Conservation (phyloP, 1,140 invertebrate genomes). For the Trichomalopsis sarcophagae region DNA sequence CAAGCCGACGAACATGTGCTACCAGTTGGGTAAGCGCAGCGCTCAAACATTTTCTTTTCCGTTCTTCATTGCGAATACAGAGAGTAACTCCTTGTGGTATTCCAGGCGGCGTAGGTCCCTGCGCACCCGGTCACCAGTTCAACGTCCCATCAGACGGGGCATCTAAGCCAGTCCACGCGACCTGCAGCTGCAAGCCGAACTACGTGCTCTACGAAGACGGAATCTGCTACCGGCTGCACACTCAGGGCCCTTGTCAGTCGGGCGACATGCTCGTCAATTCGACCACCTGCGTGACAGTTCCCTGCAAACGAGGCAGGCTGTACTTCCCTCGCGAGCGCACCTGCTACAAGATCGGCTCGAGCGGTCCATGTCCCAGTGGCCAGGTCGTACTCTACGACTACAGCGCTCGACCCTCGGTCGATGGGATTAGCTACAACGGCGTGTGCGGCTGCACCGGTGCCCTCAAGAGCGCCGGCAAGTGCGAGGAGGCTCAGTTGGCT, state of each 20-base stretch:
- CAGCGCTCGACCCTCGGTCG: constrained; percentile 81
- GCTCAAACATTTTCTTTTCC: neutral
- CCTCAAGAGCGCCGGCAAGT: constrained; percentile 62
- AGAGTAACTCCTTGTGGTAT: constrained; percentile 39
- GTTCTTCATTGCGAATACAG: neutral
- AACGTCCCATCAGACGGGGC: constrained; percentile 63
- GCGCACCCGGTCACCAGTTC: constrained; percentile 82
- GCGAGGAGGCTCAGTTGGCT: constrained; percentile 44
- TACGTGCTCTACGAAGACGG: constrained; percentile 81
- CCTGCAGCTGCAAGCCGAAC: constrained; percentile 82
- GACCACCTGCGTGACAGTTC: constrained; percentile 78
- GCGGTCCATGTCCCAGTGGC: constrained; percentile 82
- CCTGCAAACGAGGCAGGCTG: constrained; percentile 82
- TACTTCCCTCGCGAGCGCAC: constrained; percentile 83
- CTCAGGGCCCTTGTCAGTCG: constrained; percentile 82
- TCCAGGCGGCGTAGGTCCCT: constrained; percentile 81
- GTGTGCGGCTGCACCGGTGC: constrained; percentile 82
- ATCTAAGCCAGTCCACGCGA: constrained; percentile 69
- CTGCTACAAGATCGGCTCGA: constrained; percentile 84
- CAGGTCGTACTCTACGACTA: constrained; percentile 87
- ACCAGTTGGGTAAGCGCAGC: constrained; percentile 81
- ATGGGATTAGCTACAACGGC: constrained; percentile 88
- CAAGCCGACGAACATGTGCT: constrained; percentile 80
- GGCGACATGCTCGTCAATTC: constrained; percentile 81
- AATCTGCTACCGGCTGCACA: constrained; percentile 84